phyloP scores from a whole-genome alignment of 2,797 vertebrate genomes.

The Ibycter americanus region DNA sequence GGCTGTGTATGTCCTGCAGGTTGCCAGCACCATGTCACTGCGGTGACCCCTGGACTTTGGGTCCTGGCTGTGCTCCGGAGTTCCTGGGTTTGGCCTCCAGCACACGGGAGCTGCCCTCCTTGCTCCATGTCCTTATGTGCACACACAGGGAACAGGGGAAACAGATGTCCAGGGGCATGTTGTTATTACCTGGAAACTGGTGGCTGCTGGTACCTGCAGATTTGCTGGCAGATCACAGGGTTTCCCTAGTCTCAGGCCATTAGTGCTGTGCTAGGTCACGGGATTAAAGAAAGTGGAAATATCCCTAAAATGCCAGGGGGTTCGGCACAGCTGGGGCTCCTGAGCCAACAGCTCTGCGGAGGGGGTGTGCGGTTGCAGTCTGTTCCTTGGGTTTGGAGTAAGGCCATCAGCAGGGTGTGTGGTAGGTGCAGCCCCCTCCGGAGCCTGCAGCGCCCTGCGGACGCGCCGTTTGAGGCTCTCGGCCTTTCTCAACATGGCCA shows the following conservation, averaged over 20 bases:
- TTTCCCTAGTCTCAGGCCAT: background rate
- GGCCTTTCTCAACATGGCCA: background rate
- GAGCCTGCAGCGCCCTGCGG: background rate
- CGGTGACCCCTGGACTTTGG: background rate
- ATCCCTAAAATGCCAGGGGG: background rate
- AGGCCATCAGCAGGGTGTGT: background rate
- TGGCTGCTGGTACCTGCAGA: background rate
- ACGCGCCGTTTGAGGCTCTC: background rate
- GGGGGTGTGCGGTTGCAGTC: background rate
- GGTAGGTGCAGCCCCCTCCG: background rate
- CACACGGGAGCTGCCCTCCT: background rate
- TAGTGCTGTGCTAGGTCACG: background rate
- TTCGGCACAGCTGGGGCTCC: background rate
- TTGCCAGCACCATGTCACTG: background rate
- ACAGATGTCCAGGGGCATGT: background rate
- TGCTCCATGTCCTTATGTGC: fast-evolving
- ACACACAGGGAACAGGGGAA: background rate
- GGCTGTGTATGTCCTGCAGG: background rate
- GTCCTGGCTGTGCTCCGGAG: background rate
- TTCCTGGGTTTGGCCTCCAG: background rate
- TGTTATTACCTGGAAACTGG: background rate
- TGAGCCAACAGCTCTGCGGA: background rate
- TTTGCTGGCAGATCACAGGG: background rate
- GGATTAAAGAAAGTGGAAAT: background rate
- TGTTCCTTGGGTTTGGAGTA: background rate